A percentile compares a stretch with the other conserved stretches of the same genome.
Conservation (phyloP, 2,113 vertebrate genomes). For the Astatotilapia flaviijosephi region DNA sequence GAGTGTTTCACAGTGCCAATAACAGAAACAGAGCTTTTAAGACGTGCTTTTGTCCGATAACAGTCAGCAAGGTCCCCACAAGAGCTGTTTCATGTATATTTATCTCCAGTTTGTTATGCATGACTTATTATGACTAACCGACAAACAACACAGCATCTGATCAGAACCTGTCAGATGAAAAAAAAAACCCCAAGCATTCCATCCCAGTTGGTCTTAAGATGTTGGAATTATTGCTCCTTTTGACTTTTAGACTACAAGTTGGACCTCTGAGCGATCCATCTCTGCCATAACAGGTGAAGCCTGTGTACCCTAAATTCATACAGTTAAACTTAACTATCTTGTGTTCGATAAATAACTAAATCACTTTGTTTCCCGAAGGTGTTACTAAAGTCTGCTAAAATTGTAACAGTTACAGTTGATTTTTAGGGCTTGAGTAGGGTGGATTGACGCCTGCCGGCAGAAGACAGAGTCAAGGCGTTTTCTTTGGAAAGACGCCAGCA, state of each 20-base stretch:
- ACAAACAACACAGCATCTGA: background rate
- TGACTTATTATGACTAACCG: background rate
- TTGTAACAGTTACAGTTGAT: background rate
- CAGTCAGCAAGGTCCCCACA: background rate
- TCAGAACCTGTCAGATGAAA: background rate
- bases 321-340: background rate
- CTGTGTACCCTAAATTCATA: background rate
- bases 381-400: background rate
- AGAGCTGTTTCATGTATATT: background rate
- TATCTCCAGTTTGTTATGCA: background rate
- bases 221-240: background rate
- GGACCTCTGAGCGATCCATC: background rate
- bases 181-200: background rate
- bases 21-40: background rate
- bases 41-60: background rate
- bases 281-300: background rate
- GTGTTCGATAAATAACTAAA: background rate
- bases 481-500: constrained; percentile 37
- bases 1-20: background rate
- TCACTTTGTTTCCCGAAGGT: background rate
- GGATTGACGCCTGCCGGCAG: background rate
- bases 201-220: background rate
- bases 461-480: constrained; percentile 30
- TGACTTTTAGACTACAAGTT: background rate
- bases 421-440: background rate